Evolutionary conservation across 2,888 invertebrate species (phyloP).

Genomic region (Sepioteuthis lessoniana): DNA sequence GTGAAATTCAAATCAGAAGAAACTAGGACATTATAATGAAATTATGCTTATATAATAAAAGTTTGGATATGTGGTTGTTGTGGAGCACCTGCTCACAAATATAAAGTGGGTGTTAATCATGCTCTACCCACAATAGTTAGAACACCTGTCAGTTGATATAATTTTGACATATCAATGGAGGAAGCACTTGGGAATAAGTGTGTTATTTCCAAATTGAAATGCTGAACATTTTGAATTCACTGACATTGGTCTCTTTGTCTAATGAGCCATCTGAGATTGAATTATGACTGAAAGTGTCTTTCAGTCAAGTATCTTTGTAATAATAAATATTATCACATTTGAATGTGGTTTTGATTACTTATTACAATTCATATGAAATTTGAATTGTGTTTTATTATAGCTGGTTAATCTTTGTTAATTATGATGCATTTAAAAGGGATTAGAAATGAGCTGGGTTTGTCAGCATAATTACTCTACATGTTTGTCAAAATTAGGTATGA

Average conservation of each 20-base stretch:
- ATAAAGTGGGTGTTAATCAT: not conserved
- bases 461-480: too few species aligned
- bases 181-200: not conserved
- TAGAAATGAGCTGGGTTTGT: too few species aligned
- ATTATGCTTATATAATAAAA: not conserved
- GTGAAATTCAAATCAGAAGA: not conserved
- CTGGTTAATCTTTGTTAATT: not conserved
- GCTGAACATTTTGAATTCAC: not conserved
- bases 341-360: not conserved
- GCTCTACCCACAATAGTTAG: not conserved
- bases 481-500: too few species aligned
- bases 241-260: not conserved
- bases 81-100: not conserved
- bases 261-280: not conserved
- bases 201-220: not conserved
- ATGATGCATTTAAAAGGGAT: not conserved
- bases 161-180: not conserved
- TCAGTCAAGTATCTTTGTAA: not conserved
- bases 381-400: not conserved
- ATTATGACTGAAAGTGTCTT: not conserved
- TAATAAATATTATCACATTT: not conserved
- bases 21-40: too few species aligned
- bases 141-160: not conserved
- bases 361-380: not conserved
- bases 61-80: not conserved